Percentiles rank a stretch among this genome's conserved stretches.
Conservation (phyloP, 2,888 invertebrate species). For the Caenorhabditis doughertyi region DNA sequence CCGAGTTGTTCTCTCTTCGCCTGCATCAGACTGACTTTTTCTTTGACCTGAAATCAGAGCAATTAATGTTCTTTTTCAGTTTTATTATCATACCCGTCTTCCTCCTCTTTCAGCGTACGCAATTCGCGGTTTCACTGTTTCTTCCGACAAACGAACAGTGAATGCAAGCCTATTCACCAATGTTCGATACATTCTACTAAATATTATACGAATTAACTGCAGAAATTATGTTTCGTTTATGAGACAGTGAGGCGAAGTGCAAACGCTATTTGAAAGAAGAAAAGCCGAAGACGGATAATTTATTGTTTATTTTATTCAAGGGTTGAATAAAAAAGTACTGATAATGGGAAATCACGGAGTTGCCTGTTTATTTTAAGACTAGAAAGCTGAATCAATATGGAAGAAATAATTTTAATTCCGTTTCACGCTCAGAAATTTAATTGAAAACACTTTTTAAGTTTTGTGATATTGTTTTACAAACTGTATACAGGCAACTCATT, state of each 20-base stretch:
- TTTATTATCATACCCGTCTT: conserved; percentile 68
- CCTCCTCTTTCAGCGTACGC: conserved; percentile 79
- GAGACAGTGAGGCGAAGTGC: conserved; percentile 25
- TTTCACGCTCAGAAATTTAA: no score
- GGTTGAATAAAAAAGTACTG: not conserved
- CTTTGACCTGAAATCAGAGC: conserved; percentile 88
- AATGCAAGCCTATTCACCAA: conserved; percentile 29
- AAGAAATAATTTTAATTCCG: no score
- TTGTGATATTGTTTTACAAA: not conserved
- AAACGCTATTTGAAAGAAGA: conserved; percentile 14
- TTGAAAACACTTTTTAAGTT: not conserved
- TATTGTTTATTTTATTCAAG: conserved; percentile 7
- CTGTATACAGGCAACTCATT: not conserved
- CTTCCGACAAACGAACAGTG: conserved; percentile 47
- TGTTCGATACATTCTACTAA: conserved; percentile 38
- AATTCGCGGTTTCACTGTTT: conserved; percentile 57
- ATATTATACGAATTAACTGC: not conserved
- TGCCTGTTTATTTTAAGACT: no score
- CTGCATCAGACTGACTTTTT: conserved; percentile 90
- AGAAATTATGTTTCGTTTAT: not conserved
- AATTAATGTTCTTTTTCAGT: not conserved
- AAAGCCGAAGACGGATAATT: not conserved
- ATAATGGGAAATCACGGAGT: not conserved
- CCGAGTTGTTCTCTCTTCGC: conserved; percentile 89
- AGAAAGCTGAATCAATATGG: no score